These are phyloP conservation scores for Pissodes strobi DNA, from an alignment of 1,140 invertebrate genomes.

Conservation along the genomic window DNA sequence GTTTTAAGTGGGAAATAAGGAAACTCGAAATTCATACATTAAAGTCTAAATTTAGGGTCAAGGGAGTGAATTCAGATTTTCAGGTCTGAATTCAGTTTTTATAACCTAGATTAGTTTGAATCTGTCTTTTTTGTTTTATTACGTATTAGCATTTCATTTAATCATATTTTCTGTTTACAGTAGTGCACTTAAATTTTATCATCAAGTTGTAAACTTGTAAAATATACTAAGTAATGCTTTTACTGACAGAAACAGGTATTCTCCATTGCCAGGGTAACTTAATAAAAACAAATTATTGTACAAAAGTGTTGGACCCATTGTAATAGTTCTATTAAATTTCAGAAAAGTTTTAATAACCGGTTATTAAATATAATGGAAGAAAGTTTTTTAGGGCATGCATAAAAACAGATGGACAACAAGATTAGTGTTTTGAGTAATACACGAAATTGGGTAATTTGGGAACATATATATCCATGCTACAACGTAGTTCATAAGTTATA, in stretches of 20 bases:
- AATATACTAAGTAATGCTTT: constrained; percentile 15
- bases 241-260: constrained; percentile 11
- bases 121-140: no score
- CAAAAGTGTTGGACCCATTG: constrained; percentile 20
- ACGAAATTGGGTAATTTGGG: constrained; percentile 15
- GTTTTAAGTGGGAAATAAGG: no score
- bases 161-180: no score
- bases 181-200: constrained; percentile 6
- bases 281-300: constrained; percentile 26
- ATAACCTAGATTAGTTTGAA: no score
- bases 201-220: constrained; percentile 1
- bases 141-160: no score
- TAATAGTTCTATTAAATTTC: constrained; percentile 24
- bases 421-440: constrained; percentile 24
- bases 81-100: no score
- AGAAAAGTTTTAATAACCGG: constrained; percentile 25
- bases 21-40: no score
- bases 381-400: constrained; percentile 21
- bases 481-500: no score
- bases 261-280: constrained; percentile 25
- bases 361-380: constrained; percentile 26
- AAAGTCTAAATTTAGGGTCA: no score
- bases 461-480: no score
- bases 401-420: constrained; percentile 7
- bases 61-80: no score